Evolutionary conservation across 2,888 invertebrate species (phyloP), one percentile per base, ranked within the genome.

Genomic region (Apamea anceps): DNA sequence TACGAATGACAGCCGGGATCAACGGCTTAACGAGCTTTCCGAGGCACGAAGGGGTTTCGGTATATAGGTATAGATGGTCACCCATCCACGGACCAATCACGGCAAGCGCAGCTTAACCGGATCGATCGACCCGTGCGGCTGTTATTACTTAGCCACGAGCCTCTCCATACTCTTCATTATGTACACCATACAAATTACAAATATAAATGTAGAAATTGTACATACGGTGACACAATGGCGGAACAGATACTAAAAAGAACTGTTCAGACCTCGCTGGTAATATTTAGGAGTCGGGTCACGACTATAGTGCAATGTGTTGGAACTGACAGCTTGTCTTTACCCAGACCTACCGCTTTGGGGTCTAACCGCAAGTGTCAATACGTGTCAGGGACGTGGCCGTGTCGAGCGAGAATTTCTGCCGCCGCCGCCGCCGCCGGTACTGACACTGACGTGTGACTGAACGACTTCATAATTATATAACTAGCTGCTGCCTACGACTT

Each of bases 361-460:
- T 79, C 32, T 45, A 32, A 79, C 80, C 63, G 10, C 45, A 54
- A 42, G 45, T 57, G 51, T 79, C 79, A 65, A 72, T 32, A 79
- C 25, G 32, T 45, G 72, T 72, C 54, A 54, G 45, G 71, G 62
- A 48, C 67, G 12, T 1, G 21, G 12, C 7, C 3, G 15, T 51
- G 28, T 51, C 51, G 21, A n/a, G 10, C 15, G 48, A 54, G 15
- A 21, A 63, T 8, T 37, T 63, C 15, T n/a, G n/a, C 42, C 21
- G 15, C n/a, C 18, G 28, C 13, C 21, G n/a, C 42, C 21, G 15
- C n/a, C 18, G 28, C 13, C 21, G n/a, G 21, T 7, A 57, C 18
- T 71, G 71, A 32, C 51, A 71, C 7, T 28, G 32, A 37, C 18
- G 5, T 37, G 45, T 48, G 12, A 37, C 37, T 18, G 12, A 66